Percentiles rank a stretch among this genome's conserved stretches.
These are phyloP conservation scores for Netelia fuscicornis DNA, from an alignment of 2,888 invertebrate genomes.

Conservation along the genomic window DNA sequence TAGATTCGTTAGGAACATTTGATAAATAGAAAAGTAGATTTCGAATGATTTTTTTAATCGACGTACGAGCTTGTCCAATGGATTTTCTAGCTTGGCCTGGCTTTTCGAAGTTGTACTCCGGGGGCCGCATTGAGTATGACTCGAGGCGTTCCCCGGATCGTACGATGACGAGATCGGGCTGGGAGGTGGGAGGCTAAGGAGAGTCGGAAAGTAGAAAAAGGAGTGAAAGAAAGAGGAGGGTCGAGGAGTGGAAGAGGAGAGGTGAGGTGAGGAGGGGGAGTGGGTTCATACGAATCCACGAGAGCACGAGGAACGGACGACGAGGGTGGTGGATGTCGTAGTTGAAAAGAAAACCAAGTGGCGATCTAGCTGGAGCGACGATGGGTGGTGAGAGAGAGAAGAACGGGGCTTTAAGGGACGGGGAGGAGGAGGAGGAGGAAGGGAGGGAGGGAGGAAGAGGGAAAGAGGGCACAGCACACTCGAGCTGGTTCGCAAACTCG, in stretches of 20 bases:
- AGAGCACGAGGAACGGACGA: constrained; percentile 4
- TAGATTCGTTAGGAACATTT: too few species aligned
- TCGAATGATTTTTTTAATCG: neutral
- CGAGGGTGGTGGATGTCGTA: constrained; percentile 68
- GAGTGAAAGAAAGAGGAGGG: constrained; percentile 7
- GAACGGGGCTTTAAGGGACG: constrained; percentile 86
- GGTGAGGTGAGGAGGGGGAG: constrained; percentile 19
- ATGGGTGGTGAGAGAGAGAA: constrained; percentile 71
- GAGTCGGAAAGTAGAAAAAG: constrained; percentile 69
- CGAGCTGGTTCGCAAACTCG: constrained; percentile 83
- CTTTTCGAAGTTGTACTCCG: constrained; percentile 66
- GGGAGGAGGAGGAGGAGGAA: constrained; percentile 85
- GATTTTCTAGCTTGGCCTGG: constrained; percentile 11
- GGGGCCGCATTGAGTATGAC: constrained; percentile 62
- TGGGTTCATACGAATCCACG: too few species aligned
- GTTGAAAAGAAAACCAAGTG: constrained; percentile 77
- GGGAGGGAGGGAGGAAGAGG: constrained; percentile 84
- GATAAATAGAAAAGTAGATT: too few species aligned
- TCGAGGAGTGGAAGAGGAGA: constrained; percentile 2
- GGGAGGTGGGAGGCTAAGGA: constrained; percentile 76
- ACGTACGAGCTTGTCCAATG: neutral
- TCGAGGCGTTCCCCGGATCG: constrained; percentile 68
- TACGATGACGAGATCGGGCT: constrained; percentile 71
- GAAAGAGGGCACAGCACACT: constrained; percentile 54
- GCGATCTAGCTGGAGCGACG: constrained; percentile 75